Conservation (phyloP, 2,113 vertebrate genomes). For the Cromileptes altivelis region DNA sequence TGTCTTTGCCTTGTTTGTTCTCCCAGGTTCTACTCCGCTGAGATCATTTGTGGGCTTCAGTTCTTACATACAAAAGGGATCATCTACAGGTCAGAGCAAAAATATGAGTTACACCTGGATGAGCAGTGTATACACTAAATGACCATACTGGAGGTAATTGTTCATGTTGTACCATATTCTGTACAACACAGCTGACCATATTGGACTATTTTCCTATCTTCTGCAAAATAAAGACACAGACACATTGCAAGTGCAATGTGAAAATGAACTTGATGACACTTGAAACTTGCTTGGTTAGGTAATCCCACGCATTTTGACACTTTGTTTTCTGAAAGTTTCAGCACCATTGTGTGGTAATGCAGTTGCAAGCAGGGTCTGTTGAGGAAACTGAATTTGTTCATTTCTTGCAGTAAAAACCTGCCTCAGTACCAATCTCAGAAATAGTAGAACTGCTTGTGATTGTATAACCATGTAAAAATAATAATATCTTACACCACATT, state of each 20-base stretch:
- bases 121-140: not conserved
- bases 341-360: slow-evolving; percentile 39
- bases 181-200: not conserved
- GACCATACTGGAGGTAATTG: not conserved
- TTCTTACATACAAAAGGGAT: slow-evolving; percentile 96
- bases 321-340: slow-evolving; percentile 9
- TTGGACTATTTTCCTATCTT: not conserved
- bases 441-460: not conserved
- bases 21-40: slow-evolving; percentile 94
- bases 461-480: not conserved
- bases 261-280: slow-evolving; percentile 35
- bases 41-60: slow-evolving; percentile 96
- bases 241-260: slow-evolving; percentile 21
- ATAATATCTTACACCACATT: too few relatives aligned
- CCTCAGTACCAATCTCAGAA: not conserved
- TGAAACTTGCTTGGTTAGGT: slow-evolving; percentile 42
- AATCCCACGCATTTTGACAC: slow-evolving; percentile 53
- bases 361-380: slow-evolving; percentile 24
- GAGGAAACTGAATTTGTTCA: not conserved
- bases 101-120: slow-evolving; percentile 10
- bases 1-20: slow-evolving; percentile 51
- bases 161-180: not conserved
- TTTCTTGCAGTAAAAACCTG: not conserved
- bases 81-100: slow-evolving; percentile 93
- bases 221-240: not conserved